Evolutionary conservation across 1,140 invertebrate genomes (phyloP).

Genomic region (Whitmania pigra): DNA sequence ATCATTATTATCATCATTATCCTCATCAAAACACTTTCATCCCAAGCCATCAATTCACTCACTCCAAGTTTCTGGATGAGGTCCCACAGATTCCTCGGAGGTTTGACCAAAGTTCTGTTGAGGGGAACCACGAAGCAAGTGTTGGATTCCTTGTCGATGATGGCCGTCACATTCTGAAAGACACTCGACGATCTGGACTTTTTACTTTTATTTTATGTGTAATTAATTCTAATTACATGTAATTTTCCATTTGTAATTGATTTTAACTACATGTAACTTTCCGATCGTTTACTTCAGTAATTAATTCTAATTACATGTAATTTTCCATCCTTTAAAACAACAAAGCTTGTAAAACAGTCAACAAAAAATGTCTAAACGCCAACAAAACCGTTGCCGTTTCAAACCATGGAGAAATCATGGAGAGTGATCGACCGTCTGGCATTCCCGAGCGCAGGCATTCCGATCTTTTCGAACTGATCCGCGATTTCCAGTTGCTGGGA

Average conservation of each 20-base stretch:
- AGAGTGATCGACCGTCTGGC: slow-evolving; percentile 66
- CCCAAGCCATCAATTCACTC: background rate
- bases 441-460: slow-evolving; percentile 64
- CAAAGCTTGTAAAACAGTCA: too few relatives aligned
- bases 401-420: slow-evolving; percentile 69
- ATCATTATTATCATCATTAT: too few relatives aligned
- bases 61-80: slow-evolving; percentile 66
- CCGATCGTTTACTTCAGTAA: too few relatives aligned
- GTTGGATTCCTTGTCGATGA: slow-evolving; percentile 61
- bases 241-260: too few relatives aligned
- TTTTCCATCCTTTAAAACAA: too few relatives aligned
- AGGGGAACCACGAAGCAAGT: slow-evolving; percentile 80
- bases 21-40: too few relatives aligned
- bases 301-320: too few relatives aligned
- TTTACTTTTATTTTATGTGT: too few relatives aligned
- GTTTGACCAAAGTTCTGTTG: slow-evolving; percentile 56
- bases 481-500: slow-evolving; percentile 65
- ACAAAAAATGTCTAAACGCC: too few relatives aligned
- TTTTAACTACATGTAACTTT: too few relatives aligned
- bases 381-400: too few relatives aligned
- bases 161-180: slow-evolving; percentile 57
- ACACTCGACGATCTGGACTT: background rate
- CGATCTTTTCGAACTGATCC: slow-evolving; percentile 58
- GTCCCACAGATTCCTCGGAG: slow-evolving; percentile 63
- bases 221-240: too few relatives aligned